These are phyloP conservation scores for Ormyrus rosae DNA, from an alignment of 2,888 invertebrate species.

Conservation along the genomic window DNA sequence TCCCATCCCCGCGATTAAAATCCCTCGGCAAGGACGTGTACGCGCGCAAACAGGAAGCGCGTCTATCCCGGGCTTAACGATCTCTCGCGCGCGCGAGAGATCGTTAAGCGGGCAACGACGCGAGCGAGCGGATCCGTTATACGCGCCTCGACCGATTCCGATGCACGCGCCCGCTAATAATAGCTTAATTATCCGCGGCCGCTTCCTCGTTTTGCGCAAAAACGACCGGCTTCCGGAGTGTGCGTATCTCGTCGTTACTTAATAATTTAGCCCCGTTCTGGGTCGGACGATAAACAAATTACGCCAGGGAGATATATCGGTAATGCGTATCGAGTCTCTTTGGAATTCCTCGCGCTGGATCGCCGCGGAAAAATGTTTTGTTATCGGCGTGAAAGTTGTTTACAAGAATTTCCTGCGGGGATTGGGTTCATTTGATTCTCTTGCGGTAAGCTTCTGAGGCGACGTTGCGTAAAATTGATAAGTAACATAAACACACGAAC, in stretches of 20 bases:
- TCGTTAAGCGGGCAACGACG: conserved; percentile 64
- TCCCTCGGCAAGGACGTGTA: neutral
- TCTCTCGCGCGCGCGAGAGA: conserved; percentile 55
- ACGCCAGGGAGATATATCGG: neutral
- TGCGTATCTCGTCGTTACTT: neutral
- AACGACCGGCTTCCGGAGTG: neutral
- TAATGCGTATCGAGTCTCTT: neutral
- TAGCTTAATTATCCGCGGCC: neutral
- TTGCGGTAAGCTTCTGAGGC: too few species aligned
- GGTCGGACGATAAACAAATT: too few species aligned
- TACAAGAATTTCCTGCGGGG: too few species aligned
- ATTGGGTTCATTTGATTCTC: too few species aligned
- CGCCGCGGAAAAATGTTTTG: too few species aligned
- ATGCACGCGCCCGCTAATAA: neutral
- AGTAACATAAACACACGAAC: too few species aligned
- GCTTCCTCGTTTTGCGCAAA: neutral
- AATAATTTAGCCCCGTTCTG: too few species aligned
- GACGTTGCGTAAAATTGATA: too few species aligned
- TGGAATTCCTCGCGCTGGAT: too few species aligned
- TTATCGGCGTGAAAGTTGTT: too few species aligned
- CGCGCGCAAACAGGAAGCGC: conserved; percentile 12
- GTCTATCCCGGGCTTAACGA: conserved; percentile 60
- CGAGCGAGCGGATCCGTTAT: conserved; percentile 7
- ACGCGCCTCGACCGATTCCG: neutral
- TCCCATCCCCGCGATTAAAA: too few species aligned